These are phyloP conservation scores for Aspidiotus rigidus DNA, from an alignment of 2,888 invertebrate genomes.

Conservation along the genomic window DNA sequence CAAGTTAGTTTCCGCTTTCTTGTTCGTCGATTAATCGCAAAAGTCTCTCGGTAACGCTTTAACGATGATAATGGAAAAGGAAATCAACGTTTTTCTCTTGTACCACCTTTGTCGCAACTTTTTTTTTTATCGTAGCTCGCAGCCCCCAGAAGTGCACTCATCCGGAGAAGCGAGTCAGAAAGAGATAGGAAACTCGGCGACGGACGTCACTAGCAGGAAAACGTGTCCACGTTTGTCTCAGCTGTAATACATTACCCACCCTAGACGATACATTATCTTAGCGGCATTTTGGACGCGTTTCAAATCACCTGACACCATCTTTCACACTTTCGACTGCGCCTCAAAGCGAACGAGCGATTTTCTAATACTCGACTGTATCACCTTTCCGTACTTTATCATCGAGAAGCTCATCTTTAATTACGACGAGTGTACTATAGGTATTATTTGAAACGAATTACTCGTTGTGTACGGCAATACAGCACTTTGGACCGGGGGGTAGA, in stretches of 20 bases:
- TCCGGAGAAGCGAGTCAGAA: background rate
- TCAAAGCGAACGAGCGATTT: background rate
- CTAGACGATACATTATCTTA: background rate
- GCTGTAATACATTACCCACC: background rate
- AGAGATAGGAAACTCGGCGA: background rate
- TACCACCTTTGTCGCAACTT: background rate
- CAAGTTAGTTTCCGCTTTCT: too few relatives aligned
- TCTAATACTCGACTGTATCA: too few relatives aligned
- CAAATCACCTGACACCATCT: background rate
- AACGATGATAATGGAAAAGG: too few relatives aligned
- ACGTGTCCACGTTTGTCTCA: constrained; percentile 4
- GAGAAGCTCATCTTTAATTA: too few relatives aligned
- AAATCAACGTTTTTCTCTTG: too few relatives aligned
- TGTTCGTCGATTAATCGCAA: too few relatives aligned
- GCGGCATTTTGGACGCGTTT: background rate
- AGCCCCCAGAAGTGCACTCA: background rate
- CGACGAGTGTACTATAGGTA: too few relatives aligned
- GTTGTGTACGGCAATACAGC: too few relatives aligned
- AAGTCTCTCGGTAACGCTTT: too few relatives aligned
- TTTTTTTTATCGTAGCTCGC: background rate
- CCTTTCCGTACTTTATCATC: too few relatives aligned
- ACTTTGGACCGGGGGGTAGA: too few relatives aligned
- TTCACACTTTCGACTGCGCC: background rate
- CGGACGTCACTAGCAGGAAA: background rate
- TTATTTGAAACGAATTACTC: too few relatives aligned